A percentile compares a stretch with the other conserved stretches of the same genome.
Conservation (phyloP, 2,113 vertebrate species). For the Riparia riparia region DNA sequence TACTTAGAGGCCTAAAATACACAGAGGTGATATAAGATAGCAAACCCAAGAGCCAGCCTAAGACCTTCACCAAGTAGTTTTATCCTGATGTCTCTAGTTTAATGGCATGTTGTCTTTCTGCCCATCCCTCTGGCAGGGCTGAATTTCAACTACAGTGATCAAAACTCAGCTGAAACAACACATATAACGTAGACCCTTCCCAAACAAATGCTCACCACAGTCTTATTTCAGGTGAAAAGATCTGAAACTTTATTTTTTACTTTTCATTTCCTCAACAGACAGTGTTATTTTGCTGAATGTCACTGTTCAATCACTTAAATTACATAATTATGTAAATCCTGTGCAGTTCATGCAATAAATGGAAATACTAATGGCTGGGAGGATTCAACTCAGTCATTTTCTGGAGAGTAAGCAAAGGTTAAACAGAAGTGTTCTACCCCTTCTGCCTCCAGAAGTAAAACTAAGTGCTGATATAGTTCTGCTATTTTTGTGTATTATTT, state of each 20-base stretch:
- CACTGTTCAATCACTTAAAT: conserved; percentile 11
- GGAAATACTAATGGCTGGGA: neutral
- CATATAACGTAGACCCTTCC: neutral
- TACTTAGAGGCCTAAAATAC: neutral
- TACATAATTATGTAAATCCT: neutral
- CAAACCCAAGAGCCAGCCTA: neutral
- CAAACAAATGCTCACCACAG: neutral
- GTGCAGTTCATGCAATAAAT: neutral
- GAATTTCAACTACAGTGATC: neutral
- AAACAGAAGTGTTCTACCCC: neutral
- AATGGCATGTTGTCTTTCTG: neutral
- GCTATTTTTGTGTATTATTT: neutral
- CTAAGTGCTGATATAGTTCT: neutral
- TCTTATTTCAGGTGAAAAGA: conserved; percentile 19
- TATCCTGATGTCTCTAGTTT: neutral
- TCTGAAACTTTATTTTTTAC: conserved; percentile 17
- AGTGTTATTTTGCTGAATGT: conserved; percentile 24
- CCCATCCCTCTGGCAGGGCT: neutral
- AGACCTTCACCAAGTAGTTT: neutral
- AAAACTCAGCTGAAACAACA: conserved; percentile 9
- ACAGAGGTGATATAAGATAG: neutral
- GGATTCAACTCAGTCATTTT: neutral
- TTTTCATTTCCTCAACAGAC: neutral
- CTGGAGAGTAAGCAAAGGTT: neutral
- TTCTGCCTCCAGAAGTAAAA: neutral